These are phyloP conservation scores for Linnaemya tessellans DNA, from an alignment of 2,888 invertebrate species.

Conservation along the genomic window DNA sequence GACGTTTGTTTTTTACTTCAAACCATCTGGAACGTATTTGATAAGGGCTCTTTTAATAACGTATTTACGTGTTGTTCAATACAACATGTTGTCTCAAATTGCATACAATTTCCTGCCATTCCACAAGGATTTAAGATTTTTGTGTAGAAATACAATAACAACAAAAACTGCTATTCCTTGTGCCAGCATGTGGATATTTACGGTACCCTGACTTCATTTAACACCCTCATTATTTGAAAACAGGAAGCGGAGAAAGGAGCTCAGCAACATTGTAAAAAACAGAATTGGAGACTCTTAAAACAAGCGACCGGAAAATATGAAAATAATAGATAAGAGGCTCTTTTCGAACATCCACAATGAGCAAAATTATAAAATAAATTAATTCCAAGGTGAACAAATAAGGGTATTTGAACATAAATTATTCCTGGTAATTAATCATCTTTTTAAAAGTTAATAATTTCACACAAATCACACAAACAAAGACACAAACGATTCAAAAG, in stretches of 20 bases:
- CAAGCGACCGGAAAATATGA: constrained; percentile 10
- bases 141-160: neutral
- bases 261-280: neutral
- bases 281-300: neutral
- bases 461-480: constrained; percentile 16
- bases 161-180: neutral
- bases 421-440: constrained; percentile 61
- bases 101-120: neutral
- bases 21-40: no score
- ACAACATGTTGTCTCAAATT: neutral
- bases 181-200: neutral
- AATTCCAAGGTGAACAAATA: constrained; percentile 43
- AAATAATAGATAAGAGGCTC: constrained; percentile 56
- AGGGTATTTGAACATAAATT: constrained; percentile 56
- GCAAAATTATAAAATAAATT: constrained; percentile 35
- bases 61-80: neutral
- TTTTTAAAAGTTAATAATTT: constrained; percentile 47
- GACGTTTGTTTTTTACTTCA: no score
- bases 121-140: neutral
- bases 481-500: constrained; percentile 1
- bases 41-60: no score
- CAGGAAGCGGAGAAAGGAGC: neutral
- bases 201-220: constrained; percentile 1
- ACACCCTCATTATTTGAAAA: neutral
- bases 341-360: neutral